A percentile compares a stretch with the other conserved stretches of the same genome.
phyloP scores from a whole-genome alignment of 2,113 vertebrate species.

The Scatophagus argus region DNA sequence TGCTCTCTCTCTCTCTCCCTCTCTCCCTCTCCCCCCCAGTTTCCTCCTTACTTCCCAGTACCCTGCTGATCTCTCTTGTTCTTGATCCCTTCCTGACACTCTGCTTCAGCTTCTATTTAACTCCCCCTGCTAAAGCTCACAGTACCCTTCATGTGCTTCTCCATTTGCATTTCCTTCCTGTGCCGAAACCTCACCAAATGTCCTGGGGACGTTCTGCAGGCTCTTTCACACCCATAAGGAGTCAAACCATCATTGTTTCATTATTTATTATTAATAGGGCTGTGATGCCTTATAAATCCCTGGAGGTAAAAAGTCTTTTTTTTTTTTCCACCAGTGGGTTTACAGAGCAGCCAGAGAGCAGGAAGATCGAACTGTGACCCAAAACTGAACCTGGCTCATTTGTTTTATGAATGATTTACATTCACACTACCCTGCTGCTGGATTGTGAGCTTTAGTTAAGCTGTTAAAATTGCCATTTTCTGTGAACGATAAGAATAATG shows the following conservation, averaged over 20 bases:
- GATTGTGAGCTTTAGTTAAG: not conserved
- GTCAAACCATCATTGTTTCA: not conserved
- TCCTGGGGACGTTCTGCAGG: conserved; percentile 18
- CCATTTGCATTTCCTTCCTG: conserved; percentile 21
- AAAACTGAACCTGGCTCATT: conserved; percentile 6
- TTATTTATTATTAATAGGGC: conserved; percentile 37
- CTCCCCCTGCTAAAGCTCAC: not conserved
- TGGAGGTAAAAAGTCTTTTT: not conserved
- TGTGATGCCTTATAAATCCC: conserved; percentile 9
- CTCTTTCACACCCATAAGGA: not conserved
- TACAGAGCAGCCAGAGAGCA: no score
- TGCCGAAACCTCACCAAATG: conserved; percentile 25
- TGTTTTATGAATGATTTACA: not conserved
- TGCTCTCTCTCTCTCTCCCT: not conserved
- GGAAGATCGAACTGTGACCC: conserved; percentile 4
- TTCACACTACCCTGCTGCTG: not conserved
- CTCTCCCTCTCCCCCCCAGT: no score
- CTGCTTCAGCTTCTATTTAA: not conserved
- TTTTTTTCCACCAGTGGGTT: not conserved
- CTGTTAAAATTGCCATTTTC: not conserved
- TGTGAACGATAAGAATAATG: not conserved
- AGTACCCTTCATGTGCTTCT: not conserved
- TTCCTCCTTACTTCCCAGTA: not conserved
- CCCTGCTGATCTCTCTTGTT: not conserved
- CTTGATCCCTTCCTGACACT: not conserved